Evolutionary conservation across 2,888 invertebrate species (phyloP).

Genomic region (Agelastica alni): DNA sequence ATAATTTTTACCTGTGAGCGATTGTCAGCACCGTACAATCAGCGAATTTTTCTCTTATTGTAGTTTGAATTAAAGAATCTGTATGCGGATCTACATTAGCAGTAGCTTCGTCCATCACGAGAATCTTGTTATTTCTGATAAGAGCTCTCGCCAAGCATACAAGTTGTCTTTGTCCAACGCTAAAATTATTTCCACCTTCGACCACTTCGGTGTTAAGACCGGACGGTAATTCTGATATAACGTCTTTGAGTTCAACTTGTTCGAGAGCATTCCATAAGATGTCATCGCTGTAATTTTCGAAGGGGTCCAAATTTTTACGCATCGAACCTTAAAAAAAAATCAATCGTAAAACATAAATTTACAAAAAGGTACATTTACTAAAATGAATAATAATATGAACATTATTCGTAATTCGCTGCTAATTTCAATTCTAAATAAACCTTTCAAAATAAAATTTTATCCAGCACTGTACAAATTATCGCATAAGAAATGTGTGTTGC

Average conservation of each 20-base stretch:
- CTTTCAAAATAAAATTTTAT: no score
- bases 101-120: conserved; percentile 72
- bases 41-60: conserved; percentile 75
- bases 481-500: no score
- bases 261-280: conserved; percentile 46
- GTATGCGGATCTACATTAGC: conserved; percentile 84
- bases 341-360: neutral
- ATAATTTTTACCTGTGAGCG: conserved; percentile 70
- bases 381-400: no score
- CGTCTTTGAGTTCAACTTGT: conserved; percentile 56
- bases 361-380: no score
- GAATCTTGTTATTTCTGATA: conserved; percentile 55
- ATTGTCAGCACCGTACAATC: conserved; percentile 84
- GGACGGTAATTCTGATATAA: conserved; percentile 65
- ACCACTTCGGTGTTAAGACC: conserved; percentile 52
- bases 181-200: conserved; percentile 65
- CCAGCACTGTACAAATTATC: no score
- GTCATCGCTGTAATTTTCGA: conserved; percentile 46
- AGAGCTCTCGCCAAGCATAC: conserved; percentile 72
- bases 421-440: no score
- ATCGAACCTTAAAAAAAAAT: conserved; percentile 56
- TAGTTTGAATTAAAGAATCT: conserved; percentile 76
- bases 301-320: conserved; percentile 53
- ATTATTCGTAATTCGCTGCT: no score
- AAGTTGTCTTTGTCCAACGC: conserved; percentile 56